Conservation (phyloP, 2,113 vertebrate genomes). For the Trinectes maculatus region DNA sequence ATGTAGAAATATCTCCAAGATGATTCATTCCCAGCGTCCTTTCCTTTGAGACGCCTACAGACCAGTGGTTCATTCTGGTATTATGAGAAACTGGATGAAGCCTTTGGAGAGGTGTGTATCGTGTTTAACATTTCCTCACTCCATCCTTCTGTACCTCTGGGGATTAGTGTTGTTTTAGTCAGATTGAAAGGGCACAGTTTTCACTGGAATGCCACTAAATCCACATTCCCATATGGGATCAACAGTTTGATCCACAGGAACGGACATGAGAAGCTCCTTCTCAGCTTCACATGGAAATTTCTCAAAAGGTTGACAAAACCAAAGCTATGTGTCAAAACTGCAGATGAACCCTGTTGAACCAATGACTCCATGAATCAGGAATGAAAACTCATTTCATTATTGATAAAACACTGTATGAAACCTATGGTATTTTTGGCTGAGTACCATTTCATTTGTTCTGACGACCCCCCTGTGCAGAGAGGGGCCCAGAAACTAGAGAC, state of each 20-base stretch:
- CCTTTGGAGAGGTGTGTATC: neutral
- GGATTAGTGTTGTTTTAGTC: slow-evolving; percentile 47
- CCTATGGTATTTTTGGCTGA: neutral
- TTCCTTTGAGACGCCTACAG: too few relatives aligned
- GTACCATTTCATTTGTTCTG: slow-evolving; percentile 5
- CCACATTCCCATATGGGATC: slow-evolving; percentile 71
- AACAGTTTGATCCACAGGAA: slow-evolving; percentile 64
- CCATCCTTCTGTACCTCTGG: slow-evolving; percentile 26
- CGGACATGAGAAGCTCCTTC: slow-evolving; percentile 58
- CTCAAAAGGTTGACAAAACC: slow-evolving; percentile 30
- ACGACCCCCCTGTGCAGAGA: slow-evolving; percentile 14
- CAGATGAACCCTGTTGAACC: neutral
- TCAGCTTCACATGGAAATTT: slow-evolving; percentile 14
- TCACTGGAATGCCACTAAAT: slow-evolving; percentile 71
- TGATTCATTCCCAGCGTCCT: too few relatives aligned
- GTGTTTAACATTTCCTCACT: neutral
- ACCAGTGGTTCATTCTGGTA: neutral
- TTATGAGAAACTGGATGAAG: too few relatives aligned
- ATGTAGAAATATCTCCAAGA: too few relatives aligned
- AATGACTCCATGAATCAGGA: neutral
- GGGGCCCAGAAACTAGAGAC: slow-evolving; percentile 63
- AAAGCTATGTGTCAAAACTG: neutral
- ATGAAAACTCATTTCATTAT: neutral
- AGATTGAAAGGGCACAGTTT: slow-evolving; percentile 34
- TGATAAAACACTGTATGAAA: neutral